Evolutionary conservation across 1,140 invertebrate genomes (phyloP), one percentile per base, ranked within the genome.

Genomic region (Copidosoma floridanum): DNA sequence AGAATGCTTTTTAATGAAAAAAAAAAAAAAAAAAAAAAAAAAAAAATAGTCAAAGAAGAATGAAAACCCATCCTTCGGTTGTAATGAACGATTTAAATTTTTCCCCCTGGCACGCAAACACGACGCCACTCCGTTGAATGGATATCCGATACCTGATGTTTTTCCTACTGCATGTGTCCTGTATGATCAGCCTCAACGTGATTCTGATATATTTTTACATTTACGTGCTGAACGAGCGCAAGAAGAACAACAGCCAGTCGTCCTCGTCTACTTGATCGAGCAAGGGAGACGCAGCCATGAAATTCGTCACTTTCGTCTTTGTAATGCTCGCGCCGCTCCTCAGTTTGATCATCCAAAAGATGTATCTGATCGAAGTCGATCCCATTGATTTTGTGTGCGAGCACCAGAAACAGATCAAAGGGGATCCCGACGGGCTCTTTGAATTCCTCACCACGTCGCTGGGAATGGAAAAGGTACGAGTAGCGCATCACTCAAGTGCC

Each of bases 401-500:
- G 48, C 65, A 69, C 48, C 64, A 68, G 11, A 65, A 60, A 32
- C 65, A 64, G 38, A 63, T 71, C 29, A 69, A 70, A 35, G 70
- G 67, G n/a, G 65, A 64, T 32, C 16, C 62, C 11, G 18, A 43
- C 4, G 43, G 26, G 38, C 61, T 74, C 26, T 73, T 72, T 48
- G 38, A 68, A 20, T 76, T 73, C 57, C 38, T 74, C 14, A 66
- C 56, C 43, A 67, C 65, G 26, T 27, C 68, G 12, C 65, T 68
- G 27, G 61, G 68, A 35, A 46, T 76, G 12, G 72, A 76, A 64
- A 74, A 76, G 72, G 74, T 73, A 60, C n/a, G n/a, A n/a, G n/a
- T n/a, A n/a, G n/a, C n/a, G n/a, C n/a, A n/a, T n/a, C n/a, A n/a
- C n/a, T n/a, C n/a, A n/a, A n/a, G n/a, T n/a, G n/a, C n/a, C n/a